Evolutionary conservation across 2,888 invertebrate genomes (phyloP), one percentile per base, ranked within the genome.

Genomic region (Galerucella nymphaeae): DNA sequence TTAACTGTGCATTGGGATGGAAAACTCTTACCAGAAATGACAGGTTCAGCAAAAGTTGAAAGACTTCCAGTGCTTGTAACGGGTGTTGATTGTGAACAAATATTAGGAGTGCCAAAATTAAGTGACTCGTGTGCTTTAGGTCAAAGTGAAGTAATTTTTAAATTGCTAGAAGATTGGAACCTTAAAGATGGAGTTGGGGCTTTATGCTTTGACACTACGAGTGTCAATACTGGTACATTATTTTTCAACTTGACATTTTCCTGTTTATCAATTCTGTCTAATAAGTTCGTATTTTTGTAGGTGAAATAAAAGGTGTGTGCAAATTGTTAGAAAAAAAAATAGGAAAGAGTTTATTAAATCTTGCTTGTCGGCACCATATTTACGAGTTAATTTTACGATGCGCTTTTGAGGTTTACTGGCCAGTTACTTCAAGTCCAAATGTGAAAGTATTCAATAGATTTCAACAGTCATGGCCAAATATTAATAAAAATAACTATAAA

Each of bases 101-200:
- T 70, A 53, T 57, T 70, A 30, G 70, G 64, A 63, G 64, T 70
- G 20, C 70, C 70, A 63, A 70, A 70, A 64, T n/a, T 64, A 9
- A 14, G 30, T 41, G 20, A 55, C 18, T 64, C 57, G 42, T 55
- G 55, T 64, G 70, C 38, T 16, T 18, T 53, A 41, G 55, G 64
- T n/a, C 70, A 64, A 70, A 57, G 64, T 14, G 20, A 30, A 63
- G 70, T 64, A 41, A 41, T 70, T 14, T 38, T 38, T 1, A 16
- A 20, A 53, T 64, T 57, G 53, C 38, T 70, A 18, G 30, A 70
- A 48, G 55, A 70, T 23, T 70, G 70, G 70, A 42, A 57, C 55
- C 41, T 70, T 53, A 64, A 55, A 64, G 30, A 48, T 41, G 64
- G 55, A 42, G 70, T 70, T 23, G 64, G 64, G 55, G 63, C 63